phyloP scores from a whole-genome alignment of 53 echinoderm and acorn worm genomes.

The Holothuria scabra region DNA sequence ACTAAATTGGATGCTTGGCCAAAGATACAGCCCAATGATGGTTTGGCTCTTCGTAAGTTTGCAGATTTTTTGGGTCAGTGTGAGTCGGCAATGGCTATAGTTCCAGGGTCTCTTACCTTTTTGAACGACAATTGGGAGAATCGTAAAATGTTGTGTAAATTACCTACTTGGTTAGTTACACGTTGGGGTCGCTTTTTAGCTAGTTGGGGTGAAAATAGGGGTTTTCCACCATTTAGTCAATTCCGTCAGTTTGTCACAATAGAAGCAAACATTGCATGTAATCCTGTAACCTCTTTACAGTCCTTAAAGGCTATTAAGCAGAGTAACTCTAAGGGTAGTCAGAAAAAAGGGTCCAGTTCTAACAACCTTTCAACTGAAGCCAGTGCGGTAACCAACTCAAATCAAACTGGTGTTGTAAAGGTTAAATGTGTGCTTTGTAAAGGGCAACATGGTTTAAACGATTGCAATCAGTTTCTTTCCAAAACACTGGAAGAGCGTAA shows the following conservation, averaged over 20 bases:
- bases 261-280: too few species aligned
- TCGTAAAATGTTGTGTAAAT: constrained; percentile 6
- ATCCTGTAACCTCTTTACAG: constrained; percentile 17
- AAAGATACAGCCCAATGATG: constrained; percentile 14
- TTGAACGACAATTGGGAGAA: background rate
- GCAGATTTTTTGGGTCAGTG: too few species aligned
- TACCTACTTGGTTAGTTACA: constrained; percentile 9
- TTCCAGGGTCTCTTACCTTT: background rate
- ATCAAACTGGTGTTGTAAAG: too few species aligned
- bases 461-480: constrained; percentile 3
- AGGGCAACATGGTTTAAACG: background rate
- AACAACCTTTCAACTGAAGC: constrained; percentile 5
- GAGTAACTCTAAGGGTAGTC: background rate
- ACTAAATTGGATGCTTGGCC: background rate
- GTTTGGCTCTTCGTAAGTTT: too few species aligned
- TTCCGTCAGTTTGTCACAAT: constrained; percentile 1
- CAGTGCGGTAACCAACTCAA: background rate
- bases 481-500: constrained; percentile 13
- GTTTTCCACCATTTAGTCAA: constrained; percentile 28
- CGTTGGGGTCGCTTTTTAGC: constrained; percentile 10
- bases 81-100: too few species aligned
- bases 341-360: background rate
- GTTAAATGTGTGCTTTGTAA: background rate
- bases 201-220: constrained; percentile 9
- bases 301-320: background rate